A percentile compares a stretch with the other conserved stretches of the same genome.
phyloP scores from a whole-genome alignment of 2,888 invertebrate genomes.

The Shargacucullia verbasci region DNA sequence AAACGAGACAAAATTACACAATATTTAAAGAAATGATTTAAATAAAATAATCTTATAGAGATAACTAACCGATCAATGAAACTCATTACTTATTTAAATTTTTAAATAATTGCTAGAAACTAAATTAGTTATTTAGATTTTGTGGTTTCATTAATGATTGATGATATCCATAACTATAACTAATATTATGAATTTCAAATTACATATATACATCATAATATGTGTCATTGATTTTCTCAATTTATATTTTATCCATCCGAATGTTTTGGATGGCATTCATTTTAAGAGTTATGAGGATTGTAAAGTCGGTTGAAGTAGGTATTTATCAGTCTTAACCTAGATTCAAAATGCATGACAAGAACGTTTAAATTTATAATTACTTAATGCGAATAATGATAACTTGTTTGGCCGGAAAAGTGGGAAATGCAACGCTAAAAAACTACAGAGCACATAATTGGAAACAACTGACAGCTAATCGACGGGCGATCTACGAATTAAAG shows the following conservation, averaged over 20 bases:
- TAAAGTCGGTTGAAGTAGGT: slow-evolving; percentile 19
- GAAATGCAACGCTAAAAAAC: slow-evolving; percentile 37
- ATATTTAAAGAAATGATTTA: slow-evolving; percentile 5
- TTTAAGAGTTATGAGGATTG: slow-evolving; percentile 11
- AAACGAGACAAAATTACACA: background rate
- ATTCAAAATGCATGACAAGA: slow-evolving; percentile 39
- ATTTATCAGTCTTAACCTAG: slow-evolving; percentile 40
- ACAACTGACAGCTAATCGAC: slow-evolving; percentile 26
- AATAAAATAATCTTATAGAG: slow-evolving; percentile 18
- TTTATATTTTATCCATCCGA: background rate
- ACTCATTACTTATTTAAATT: slow-evolving; percentile 3
- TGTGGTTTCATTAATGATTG: background rate
- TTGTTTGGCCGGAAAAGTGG: slow-evolving; percentile 41
- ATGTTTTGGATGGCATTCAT: background rate
- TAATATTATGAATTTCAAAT: background rate
- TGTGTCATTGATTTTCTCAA: slow-evolving; percentile 1
- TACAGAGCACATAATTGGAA: slow-evolving; percentile 26
- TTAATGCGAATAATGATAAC: slow-evolving; percentile 40
- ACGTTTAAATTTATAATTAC: slow-evolving; percentile 44
- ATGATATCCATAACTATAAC: background rate
- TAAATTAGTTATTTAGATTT: no score
- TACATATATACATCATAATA: slow-evolving; percentile 1
- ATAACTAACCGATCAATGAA: slow-evolving; percentile 14
- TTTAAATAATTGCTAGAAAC: background rate
- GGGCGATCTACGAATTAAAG: background rate